Conservation (phyloP, 2,888 invertebrate genomes). For the Tetragnatha montana region DNA sequence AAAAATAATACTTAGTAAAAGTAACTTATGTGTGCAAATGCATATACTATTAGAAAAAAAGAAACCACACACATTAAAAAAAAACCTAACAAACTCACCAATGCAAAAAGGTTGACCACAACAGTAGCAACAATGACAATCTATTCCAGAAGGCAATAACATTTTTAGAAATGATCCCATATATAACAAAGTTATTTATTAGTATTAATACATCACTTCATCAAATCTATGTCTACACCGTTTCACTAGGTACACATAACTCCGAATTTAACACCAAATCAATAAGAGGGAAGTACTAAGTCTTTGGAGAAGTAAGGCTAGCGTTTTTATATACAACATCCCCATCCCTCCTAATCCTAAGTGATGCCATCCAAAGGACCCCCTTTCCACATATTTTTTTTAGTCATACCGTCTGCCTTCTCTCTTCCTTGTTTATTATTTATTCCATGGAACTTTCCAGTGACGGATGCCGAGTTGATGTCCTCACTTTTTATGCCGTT, state of each 20-base stretch:
- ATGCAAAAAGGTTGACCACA: too few relatives aligned
- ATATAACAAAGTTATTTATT: too few relatives aligned
- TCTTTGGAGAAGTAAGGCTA: neutral
- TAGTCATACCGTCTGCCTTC: neutral
- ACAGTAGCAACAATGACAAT: too few relatives aligned
- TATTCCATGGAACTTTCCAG: neutral
- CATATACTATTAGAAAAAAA: too few relatives aligned
- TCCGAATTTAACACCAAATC: neutral
- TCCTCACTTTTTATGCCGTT: constrained; percentile 13
- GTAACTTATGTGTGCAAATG: too few relatives aligned
- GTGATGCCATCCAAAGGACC: neutral
- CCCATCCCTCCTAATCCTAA: neutral
- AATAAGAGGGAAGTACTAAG: neutral
- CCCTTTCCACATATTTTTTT: neutral
- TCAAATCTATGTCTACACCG: neutral
- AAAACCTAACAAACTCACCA: too few relatives aligned
- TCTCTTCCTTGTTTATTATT: neutral
- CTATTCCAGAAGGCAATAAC: too few relatives aligned
- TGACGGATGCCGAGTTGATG: constrained; percentile 14
- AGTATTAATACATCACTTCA: neutral
- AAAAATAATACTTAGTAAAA: too few relatives aligned
- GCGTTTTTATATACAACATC: neutral
- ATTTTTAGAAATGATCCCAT: too few relatives aligned
- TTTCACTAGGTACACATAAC: neutral
- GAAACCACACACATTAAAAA: too few relatives aligned